These are phyloP conservation scores for Ametastegia equiseti DNA, from an alignment of 2,888 invertebrate genomes.

Conservation along the genomic window DNA sequence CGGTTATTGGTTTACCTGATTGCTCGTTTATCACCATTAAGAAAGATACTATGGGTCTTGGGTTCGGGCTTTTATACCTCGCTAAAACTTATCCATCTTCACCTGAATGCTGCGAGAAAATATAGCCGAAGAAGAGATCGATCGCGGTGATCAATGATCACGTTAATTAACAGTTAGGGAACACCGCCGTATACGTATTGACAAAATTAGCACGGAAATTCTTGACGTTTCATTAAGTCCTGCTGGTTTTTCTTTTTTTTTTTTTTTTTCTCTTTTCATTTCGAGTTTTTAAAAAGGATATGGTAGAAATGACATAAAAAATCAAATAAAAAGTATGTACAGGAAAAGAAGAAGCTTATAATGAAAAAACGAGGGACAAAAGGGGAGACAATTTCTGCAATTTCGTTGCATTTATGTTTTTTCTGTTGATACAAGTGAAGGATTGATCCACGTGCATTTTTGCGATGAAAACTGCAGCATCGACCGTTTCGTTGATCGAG, in stretches of 20 bases:
- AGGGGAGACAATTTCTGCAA: too few species aligned
- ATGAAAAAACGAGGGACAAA: not conserved
- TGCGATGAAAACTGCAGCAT: not conserved
- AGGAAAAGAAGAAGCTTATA: not conserved
- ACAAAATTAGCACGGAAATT: too few species aligned
- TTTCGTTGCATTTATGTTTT: not conserved
- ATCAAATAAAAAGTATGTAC: not conserved
- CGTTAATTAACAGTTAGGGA: not conserved
- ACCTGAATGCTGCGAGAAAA: not conserved
- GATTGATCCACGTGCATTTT: not conserved
- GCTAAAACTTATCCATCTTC: slow-evolving; percentile 4
- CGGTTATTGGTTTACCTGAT: slow-evolving; percentile 29
- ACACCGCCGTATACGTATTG: too few species aligned
- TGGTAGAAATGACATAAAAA: too few species aligned
- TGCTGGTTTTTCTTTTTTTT: not conserved
- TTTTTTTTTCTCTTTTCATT: too few species aligned
- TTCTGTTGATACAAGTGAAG: too few species aligned
- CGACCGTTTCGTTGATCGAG: not conserved
- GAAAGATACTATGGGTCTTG: slow-evolving; percentile 26
- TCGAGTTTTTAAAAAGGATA: too few species aligned
- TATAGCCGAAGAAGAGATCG: not conserved
- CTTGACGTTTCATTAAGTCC: not conserved
- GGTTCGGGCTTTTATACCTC: not conserved
- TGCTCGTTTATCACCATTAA: slow-evolving; percentile 25
- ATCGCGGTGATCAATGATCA: not conserved